These are phyloP conservation scores for Drosophila ustulata DNA, from an alignment of 2,888 invertebrate species.

Conservation along the genomic window DNA sequence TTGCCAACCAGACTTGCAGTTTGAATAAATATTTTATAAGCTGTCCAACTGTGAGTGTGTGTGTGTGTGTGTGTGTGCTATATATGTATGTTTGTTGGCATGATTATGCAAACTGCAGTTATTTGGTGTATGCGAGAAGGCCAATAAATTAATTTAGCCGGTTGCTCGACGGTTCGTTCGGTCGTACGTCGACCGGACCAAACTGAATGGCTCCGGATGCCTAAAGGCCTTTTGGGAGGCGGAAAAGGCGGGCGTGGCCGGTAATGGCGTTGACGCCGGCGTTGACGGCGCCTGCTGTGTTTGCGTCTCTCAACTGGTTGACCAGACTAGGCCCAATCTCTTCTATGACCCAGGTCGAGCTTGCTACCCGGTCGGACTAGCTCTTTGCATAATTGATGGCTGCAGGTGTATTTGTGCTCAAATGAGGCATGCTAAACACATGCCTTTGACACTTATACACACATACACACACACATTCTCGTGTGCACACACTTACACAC, in stretches of 20 bases:
- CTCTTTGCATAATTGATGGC: conserved; percentile 81
- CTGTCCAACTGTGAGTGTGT: conserved; percentile 21
- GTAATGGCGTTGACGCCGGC: conserved; percentile 32
- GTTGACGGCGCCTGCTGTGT: conserved; percentile 45
- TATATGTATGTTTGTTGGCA: conserved; percentile 36
- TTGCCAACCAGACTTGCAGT: conserved; percentile 68
- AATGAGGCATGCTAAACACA: conserved; percentile 80
- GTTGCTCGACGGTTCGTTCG: conserved; percentile 18
- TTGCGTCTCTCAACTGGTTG: background rate
- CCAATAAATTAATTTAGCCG: conserved; percentile 77
- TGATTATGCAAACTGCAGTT: conserved; percentile 79
- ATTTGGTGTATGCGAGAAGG: conserved; percentile 72
- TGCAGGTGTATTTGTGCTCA: conserved; percentile 80
- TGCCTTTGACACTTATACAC: conserved; percentile 76
- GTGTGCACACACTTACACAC: conserved; percentile 15
- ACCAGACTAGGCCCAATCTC: conserved; percentile 15
- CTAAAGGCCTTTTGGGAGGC: conserved; percentile 32
- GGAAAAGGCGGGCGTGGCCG: conserved; percentile 33
- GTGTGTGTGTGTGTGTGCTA: conserved; percentile 15
- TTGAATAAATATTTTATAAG: conserved; percentile 76
- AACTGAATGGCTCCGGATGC: conserved; percentile 43
- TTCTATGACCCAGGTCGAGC: conserved; percentile 6
- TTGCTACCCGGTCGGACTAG: conserved; percentile 36
- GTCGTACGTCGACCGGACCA: conserved; percentile 13
- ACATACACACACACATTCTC: conserved; percentile 16